Evolutionary conservation across 2,113 vertebrate species (phyloP).

Genomic region (Chaenocephalus aceratus): DNA sequence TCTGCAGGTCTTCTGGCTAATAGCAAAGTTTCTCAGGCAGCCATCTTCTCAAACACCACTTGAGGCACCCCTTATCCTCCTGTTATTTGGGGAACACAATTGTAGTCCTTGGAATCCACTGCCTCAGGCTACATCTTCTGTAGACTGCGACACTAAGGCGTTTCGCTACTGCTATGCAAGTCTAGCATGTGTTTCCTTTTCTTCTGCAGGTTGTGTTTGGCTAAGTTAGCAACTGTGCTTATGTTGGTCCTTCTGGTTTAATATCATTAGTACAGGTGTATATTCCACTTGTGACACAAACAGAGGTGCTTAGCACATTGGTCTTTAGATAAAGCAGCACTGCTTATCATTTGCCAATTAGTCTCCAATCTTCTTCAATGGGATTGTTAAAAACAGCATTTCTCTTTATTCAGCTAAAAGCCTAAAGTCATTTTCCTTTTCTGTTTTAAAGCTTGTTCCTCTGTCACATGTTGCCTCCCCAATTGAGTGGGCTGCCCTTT

Average conservation of each 20-base stretch:
- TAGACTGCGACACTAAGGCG: neutral
- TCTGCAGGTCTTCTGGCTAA: neutral
- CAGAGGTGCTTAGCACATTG: neutral
- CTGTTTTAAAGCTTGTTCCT: neutral
- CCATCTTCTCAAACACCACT: neutral
- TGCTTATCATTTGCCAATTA: neutral
- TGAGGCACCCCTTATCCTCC: neutral
- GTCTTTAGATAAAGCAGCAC: neutral
- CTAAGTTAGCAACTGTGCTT: too few species aligned
- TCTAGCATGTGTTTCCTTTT: neutral
- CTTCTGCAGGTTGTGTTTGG: constrained; percentile 5
- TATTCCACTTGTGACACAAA: neutral
- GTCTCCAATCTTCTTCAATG: neutral
- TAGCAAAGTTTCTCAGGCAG: neutral
- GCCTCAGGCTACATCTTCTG: neutral
- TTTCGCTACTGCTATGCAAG: neutral
- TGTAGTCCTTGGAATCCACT: neutral
- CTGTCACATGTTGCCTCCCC: neutral
- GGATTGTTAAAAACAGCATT: neutral
- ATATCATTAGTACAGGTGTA: neutral
- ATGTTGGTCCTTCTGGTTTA: neutral
- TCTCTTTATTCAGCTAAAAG: neutral
- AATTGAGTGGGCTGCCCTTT: neutral
- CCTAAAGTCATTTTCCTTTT: too few species aligned
- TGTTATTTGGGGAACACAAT: neutral